A percentile compares a stretch with the other conserved stretches of the same genome.
Evolutionary conservation across 1,140 invertebrate genomes (phyloP).

Genomic region (Gryon sp.): DNA sequence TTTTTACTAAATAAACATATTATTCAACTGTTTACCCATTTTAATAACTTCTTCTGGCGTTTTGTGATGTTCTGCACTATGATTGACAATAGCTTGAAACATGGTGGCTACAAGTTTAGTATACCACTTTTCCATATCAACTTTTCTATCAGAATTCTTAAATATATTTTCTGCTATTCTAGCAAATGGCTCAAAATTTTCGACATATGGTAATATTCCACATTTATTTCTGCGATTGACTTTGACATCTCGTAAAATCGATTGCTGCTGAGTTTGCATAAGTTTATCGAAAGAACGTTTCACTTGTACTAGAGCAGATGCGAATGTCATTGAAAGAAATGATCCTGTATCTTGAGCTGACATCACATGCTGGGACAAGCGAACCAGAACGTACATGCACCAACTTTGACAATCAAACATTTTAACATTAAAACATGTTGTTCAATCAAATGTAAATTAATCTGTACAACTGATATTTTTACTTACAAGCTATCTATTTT

Average conservation of each 20-base stretch:
- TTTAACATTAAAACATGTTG: neutral
- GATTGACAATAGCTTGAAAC: slow-evolving; percentile 89
- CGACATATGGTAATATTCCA: slow-evolving; percentile 94
- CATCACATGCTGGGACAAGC: slow-evolving; percentile 93
- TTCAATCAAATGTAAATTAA: neutral
- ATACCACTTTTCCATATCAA: slow-evolving; percentile 99
- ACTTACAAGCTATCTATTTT: slow-evolving; percentile 92
- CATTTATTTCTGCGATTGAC: slow-evolving; percentile 88
- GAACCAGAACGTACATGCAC: slow-evolving; percentile 94
- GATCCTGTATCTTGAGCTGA: slow-evolving; percentile 94
- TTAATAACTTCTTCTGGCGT: slow-evolving; percentile 96
- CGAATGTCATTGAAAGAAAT: slow-evolving; percentile 94
- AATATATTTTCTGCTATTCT: slow-evolving; percentile 93
- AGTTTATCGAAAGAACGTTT: slow-evolving; percentile 97
- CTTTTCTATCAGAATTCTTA: slow-evolving; percentile 90
- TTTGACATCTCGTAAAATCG: slow-evolving; percentile 89
- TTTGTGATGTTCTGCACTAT: slow-evolving; percentile 93
- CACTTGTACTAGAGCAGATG: slow-evolving; percentile 92
- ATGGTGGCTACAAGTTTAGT: slow-evolving; percentile 90
- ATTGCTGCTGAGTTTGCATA: slow-evolving; percentile 91
- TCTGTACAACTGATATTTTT: neutral
- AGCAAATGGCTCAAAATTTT: slow-evolving; percentile 94
- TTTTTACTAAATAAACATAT: neutral
- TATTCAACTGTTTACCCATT: slow-evolving; percentile 84
- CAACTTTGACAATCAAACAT: slow-evolving; percentile 83